phyloP scores from a whole-genome alignment of 2,888 invertebrate genomes.

The Papilio gigon region DNA sequence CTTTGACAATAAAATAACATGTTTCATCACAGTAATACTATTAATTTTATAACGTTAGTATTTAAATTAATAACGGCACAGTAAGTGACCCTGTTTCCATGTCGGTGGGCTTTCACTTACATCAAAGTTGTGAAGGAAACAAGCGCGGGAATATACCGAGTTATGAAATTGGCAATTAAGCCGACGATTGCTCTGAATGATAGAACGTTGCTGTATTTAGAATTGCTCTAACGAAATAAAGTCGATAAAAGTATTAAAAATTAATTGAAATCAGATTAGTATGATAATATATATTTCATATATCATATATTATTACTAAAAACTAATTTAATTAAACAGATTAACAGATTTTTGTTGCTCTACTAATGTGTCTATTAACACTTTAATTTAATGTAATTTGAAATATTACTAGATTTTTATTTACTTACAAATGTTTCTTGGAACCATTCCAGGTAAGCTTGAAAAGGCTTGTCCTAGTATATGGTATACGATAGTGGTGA shows the following conservation, averaged over 20 bases:
- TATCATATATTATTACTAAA: no score
- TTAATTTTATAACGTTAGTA: background rate
- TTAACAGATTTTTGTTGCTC: no score
- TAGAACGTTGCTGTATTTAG: background rate
- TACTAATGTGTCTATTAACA: no score
- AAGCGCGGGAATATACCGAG: slow-evolving; percentile 9
- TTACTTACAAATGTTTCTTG: no score
- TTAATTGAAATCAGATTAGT: background rate
- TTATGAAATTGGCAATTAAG: slow-evolving; percentile 34
- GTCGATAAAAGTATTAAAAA: background rate
- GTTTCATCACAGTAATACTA: background rate
- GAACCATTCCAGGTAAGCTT: no score
- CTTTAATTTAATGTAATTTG: no score
- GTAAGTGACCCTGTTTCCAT: slow-evolving; percentile 1
- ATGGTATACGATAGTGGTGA: no score
- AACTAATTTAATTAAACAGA: no score
- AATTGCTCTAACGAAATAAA: slow-evolving; percentile 12
- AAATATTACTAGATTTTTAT: no score
- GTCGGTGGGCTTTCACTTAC: slow-evolving; percentile 18
- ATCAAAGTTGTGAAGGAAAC: slow-evolving; percentile 8
- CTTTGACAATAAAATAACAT: no score
- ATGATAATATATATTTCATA: no score
- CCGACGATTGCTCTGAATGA: slow-evolving; percentile 3
- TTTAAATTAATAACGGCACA: background rate
- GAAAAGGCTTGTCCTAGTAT: no score